These are phyloP conservation scores for Chaetophractus vellerosus DNA, from an alignment of 2,797 vertebrate genomes.

Conservation along the genomic window DNA sequence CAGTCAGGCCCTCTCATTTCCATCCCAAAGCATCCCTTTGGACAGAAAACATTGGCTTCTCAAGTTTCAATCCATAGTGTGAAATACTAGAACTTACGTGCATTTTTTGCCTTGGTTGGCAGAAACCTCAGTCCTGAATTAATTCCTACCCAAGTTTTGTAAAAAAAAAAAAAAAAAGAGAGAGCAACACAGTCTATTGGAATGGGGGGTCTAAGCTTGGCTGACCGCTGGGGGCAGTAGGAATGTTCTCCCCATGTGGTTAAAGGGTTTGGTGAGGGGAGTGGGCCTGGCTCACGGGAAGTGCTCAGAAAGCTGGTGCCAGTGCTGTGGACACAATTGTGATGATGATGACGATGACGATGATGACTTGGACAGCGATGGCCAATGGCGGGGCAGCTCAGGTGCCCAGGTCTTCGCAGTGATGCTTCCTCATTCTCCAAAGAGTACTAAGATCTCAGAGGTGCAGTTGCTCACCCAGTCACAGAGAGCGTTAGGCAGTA, in stretches of 20 bases:
- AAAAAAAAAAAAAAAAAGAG: too few relatives aligned
- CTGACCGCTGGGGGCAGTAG: accelerated
- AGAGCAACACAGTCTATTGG: neutral
- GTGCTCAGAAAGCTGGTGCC: accelerated
- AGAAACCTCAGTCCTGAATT: neutral
- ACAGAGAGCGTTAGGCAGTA: accelerated
- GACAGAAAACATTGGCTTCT: neutral
- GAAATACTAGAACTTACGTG: neutral
- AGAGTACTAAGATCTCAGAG: neutral
- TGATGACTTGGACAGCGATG: too few relatives aligned
- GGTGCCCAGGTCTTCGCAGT: neutral
- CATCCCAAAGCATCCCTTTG: neutral
- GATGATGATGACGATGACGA: too few relatives aligned
- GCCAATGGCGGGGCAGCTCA: neutral
- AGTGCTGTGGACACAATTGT: accelerated
- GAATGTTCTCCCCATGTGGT: neutral
- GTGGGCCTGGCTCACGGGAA: accelerated
- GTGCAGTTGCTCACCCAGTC: neutral
- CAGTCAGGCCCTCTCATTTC: neutral
- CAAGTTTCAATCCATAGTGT: neutral
- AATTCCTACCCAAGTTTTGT: neutral
- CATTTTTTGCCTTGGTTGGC: neutral
- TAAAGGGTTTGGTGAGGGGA: accelerated
- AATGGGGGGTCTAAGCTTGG: neutral
- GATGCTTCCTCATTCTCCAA: accelerated